These are phyloP conservation scores for Drosophila monieri DNA, from an alignment of 2,888 invertebrate species.

Conservation along the genomic window DNA sequence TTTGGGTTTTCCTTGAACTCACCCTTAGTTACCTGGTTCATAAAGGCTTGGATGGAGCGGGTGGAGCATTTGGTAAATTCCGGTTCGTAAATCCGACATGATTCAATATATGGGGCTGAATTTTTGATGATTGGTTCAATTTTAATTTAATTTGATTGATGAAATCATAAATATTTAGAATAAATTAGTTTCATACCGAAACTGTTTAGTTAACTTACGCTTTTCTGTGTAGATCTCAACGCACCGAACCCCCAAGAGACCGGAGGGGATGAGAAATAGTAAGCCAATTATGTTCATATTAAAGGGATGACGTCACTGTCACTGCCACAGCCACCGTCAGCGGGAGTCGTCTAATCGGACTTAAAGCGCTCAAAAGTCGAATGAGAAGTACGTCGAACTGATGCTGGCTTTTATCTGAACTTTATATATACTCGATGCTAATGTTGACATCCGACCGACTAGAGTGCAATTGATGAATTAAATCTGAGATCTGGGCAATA, in stretches of 20 bases:
- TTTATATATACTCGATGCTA: conserved; percentile 23
- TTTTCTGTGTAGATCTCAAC: conserved; percentile 63
- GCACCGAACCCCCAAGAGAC: conserved; percentile 31
- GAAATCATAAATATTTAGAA: neutral
- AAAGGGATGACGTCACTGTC: conserved; percentile 29
- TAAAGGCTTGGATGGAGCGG: conserved; percentile 85
- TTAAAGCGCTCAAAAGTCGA: conserved; percentile 44
- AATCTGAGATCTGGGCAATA: conserved; percentile 34
- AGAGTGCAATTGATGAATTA: conserved; percentile 37
- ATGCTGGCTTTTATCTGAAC: conserved; percentile 57
- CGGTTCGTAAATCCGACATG: conserved; percentile 87
- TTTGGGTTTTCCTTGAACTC: neutral
- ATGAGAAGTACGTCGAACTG: conserved; percentile 52
- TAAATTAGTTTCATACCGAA: too few species aligned
- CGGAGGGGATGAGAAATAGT: conserved; percentile 25
- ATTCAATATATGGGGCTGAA: conserved; percentile 88
- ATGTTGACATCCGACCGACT: conserved; percentile 3
- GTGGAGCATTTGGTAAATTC: conserved; percentile 88
- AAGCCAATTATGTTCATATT: conserved; percentile 57
- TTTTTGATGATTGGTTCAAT: too few species aligned
- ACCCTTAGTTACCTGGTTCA: conserved; percentile 85
- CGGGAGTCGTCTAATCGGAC: conserved; percentile 44
- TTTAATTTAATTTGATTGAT: too few species aligned
- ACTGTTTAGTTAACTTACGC: conserved; percentile 53
- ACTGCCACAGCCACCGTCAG: conserved; percentile 32